Percentiles rank a stretch among this genome's conserved stretches.
phyloP scores from a whole-genome alignment of 2,888 invertebrate species.

The Rotaria sp. region DNA sequence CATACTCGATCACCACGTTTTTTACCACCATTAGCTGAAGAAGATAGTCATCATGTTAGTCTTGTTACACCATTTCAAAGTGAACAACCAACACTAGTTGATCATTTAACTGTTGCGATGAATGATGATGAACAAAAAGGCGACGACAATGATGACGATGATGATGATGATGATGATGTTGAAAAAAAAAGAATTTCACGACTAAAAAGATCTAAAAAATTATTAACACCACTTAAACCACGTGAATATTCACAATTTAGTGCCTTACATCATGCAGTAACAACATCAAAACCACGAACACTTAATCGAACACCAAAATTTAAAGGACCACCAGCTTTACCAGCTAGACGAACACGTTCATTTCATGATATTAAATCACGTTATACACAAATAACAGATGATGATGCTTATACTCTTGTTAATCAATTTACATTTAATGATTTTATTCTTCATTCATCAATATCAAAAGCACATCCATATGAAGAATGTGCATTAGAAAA shows the following conservation, averaged over 20 bases:
- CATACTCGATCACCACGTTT: not conserved
- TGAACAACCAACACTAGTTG: not conserved
- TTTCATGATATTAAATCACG: not conserved
- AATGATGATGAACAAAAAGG: not conserved
- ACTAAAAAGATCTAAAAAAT: not conserved
- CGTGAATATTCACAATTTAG: slow-evolving; percentile 14
- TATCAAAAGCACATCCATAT: not conserved
- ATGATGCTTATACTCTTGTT: not conserved
- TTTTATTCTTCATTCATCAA: not conserved
- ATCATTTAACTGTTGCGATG: not conserved
- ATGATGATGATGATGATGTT: not conserved
- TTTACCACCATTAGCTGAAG: not conserved
- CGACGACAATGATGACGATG: not conserved
- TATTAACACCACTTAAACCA: not conserved
- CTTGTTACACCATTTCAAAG: not conserved
- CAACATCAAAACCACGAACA: not conserved
- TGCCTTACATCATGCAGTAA: not conserved
- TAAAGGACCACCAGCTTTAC: not conserved
- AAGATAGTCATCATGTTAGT: not conserved
- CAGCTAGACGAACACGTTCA: not conserved
- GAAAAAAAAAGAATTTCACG: not conserved
- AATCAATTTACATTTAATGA: slow-evolving; percentile 22
- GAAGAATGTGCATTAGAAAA: not conserved
- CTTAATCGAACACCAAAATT: slow-evolving; percentile 3
- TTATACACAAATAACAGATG: not conserved